These are phyloP conservation scores for Melanotaenia trifasciata DNA, from an alignment of 2,797 vertebrate species.

Conservation along the genomic window DNA sequence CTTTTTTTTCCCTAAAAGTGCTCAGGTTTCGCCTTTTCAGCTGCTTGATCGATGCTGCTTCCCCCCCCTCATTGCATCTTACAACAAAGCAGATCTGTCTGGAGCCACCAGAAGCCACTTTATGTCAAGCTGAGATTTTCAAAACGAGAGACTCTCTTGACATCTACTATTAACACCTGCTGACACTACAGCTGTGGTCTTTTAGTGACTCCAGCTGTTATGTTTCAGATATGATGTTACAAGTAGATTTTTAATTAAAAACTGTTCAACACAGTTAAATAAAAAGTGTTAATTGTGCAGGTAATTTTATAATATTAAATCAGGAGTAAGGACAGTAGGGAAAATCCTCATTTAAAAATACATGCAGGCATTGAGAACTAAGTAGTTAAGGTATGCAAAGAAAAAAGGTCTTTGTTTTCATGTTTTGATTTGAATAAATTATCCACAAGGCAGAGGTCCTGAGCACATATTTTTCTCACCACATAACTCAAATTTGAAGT, in stretches of 20 bases:
- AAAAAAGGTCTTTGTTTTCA: too few relatives aligned
- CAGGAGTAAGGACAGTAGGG: background rate
- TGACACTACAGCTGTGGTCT: background rate
- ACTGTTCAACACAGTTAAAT: background rate
- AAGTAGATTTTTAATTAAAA: background rate
- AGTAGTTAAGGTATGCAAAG: too few relatives aligned
- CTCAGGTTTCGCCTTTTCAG: constrained; percentile 2
- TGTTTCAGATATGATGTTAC: background rate
- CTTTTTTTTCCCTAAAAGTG: constrained; percentile 29
- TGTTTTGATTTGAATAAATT: background rate
- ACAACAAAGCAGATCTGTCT: constrained; percentile 2
- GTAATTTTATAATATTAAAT: background rate
- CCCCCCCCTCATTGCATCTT: background rate
- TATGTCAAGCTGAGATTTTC: background rate
- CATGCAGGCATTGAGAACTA: too few relatives aligned
- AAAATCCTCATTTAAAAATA: background rate
- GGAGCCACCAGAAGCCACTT: constrained; percentile 16
- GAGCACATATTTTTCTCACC: background rate
- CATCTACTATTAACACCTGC: background rate
- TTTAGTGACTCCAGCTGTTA: background rate
- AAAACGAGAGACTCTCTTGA: background rate
- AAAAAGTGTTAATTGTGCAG: background rate
- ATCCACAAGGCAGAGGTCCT: background rate
- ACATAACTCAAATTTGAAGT: background rate
- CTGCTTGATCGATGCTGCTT: background rate